A percentile compares a stretch with the other conserved stretches of the same genome.
phyloP scores from a whole-genome alignment of 1,140 invertebrate genomes.

The Formica selysi region DNA sequence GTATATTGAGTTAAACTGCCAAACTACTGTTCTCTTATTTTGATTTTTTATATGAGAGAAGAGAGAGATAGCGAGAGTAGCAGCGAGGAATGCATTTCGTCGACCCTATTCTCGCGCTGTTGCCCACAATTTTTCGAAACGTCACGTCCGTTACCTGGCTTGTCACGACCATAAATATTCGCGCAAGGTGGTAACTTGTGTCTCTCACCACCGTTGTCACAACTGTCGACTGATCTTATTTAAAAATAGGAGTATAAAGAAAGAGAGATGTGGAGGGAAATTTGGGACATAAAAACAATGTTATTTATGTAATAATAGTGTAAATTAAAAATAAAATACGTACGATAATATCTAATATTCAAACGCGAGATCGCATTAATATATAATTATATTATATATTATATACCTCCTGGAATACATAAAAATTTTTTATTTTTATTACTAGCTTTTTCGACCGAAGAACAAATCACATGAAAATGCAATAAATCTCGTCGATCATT shows the following conservation, averaged over 20 bases:
- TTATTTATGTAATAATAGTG: constrained; percentile 43
- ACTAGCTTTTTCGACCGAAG: neutral
- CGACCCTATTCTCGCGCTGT: constrained; percentile 71
- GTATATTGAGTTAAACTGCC: constrained; percentile 14
- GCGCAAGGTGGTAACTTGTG: constrained; percentile 64
- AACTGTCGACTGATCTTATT: constrained; percentile 73
- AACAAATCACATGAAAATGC: constrained; percentile 5
- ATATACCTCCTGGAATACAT: neutral
- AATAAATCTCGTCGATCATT: constrained; percentile 26
- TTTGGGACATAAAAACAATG: neutral
- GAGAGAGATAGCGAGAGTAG: constrained; percentile 41
- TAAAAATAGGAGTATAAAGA: constrained; percentile 35
- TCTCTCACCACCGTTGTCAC: constrained; percentile 72
- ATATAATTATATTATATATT: neutral
- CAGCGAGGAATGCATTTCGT: constrained; percentile 73
- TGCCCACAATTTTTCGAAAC: constrained; percentile 76
- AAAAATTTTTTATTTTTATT: neutral
- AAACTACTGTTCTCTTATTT: constrained; percentile 16
- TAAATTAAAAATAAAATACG: neutral
- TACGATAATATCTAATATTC: neutral
- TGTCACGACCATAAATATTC: constrained; percentile 73
- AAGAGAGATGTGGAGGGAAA: neutral
- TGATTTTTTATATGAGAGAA: neutral
- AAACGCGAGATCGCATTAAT: neutral
- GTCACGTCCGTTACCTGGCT: constrained; percentile 74